These are phyloP conservation scores for Sinodicranocentrus sp. DNA, from an alignment of 2,888 invertebrate species.

Conservation along the genomic window DNA sequence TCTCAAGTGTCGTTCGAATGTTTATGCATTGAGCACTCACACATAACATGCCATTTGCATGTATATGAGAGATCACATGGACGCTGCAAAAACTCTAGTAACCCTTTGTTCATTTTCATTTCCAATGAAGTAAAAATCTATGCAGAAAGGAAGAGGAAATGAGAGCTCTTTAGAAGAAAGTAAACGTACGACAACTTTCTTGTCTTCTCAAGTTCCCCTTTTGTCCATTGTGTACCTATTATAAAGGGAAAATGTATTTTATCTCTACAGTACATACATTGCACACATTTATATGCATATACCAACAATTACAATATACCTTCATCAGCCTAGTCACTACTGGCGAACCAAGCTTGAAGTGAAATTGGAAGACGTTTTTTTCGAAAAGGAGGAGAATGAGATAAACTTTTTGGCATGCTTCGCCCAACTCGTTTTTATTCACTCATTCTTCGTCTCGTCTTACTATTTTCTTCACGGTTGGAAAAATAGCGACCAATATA, in stretches of 20 bases:
- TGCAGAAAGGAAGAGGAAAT: conserved; percentile 3
- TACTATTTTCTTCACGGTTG: not conserved
- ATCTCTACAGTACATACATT: not conserved
- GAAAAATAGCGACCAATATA: not conserved
- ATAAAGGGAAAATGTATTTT: not conserved
- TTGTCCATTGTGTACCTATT: not conserved
- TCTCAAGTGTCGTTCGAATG: too few species aligned
- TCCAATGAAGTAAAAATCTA: not conserved
- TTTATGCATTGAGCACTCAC: too few species aligned
- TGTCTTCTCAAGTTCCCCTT: not conserved
- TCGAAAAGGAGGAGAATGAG: conserved; percentile 1
- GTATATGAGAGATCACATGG: too few species aligned
- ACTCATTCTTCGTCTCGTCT: not conserved
- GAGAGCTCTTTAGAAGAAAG: conserved; percentile 1
- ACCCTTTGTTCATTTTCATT: not conserved
- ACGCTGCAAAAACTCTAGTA: too few species aligned
- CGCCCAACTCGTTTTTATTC: conserved; percentile 43
- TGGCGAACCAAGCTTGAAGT: too few species aligned
- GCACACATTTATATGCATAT: not conserved
- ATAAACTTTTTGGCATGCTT: conserved; percentile 56
- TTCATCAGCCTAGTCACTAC: not conserved
- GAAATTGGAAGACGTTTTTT: not conserved
- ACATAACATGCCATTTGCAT: too few species aligned
- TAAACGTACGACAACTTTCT: not conserved
- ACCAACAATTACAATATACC: not conserved